phyloP scores from a whole-genome alignment of 2,113 vertebrate species.

The Chlamydotis undulata region DNA sequence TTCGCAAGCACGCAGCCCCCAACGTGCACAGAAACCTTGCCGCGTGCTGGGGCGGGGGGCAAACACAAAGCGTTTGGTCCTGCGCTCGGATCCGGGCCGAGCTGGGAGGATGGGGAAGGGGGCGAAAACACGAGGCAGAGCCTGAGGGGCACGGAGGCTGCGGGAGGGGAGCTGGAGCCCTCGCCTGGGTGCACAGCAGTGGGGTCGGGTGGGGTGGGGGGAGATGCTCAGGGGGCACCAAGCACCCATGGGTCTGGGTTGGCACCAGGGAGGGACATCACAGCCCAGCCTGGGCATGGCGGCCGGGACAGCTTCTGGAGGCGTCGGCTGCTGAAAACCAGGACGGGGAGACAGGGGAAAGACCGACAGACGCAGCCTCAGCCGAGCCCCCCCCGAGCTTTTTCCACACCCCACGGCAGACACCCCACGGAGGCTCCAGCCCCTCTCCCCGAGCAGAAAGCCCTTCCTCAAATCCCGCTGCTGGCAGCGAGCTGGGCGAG shows the following conservation, averaged over 20 bases:
- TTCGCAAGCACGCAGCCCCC: background rate
- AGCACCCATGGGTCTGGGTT: background rate
- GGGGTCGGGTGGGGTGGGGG: no score
- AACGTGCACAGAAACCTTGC: background rate
- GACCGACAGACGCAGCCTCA: background rate
- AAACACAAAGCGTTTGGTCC: background rate
- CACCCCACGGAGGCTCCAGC: background rate
- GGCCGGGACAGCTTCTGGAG: background rate
- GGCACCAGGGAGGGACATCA: background rate
- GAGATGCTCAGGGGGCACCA: background rate
- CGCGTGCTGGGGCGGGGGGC: background rate
- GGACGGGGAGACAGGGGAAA: background rate
- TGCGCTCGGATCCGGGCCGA: fast-evolving
- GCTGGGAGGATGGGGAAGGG: background rate
- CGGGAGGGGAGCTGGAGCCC: background rate
- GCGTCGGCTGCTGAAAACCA: background rate
- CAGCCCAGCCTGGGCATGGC: background rate
- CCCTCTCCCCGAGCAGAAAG: background rate
- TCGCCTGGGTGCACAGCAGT: fast-evolving
- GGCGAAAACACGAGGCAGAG: background rate
- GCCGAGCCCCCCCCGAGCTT: background rate
- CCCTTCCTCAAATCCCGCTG: background rate
- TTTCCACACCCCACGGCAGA: background rate
- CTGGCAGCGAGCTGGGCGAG: background rate
- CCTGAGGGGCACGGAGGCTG: background rate